Evolutionary conservation across 1,140 invertebrate genomes (phyloP).

Genomic region (Aphelinus certus): DNA sequence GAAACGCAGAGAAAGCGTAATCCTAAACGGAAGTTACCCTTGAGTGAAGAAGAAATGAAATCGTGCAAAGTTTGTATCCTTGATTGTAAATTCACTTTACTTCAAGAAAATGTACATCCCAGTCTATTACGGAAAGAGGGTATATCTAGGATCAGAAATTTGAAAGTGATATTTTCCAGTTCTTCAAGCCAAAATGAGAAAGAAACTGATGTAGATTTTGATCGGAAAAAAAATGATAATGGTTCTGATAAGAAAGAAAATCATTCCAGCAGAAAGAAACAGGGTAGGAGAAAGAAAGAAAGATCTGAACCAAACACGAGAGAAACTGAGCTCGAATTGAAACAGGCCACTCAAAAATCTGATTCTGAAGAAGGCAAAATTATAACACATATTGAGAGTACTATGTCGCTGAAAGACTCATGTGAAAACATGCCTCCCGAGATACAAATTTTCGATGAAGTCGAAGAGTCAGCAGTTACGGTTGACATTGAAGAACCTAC

Average conservation of each 20-base stretch:
- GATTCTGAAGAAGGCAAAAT: too few relatives aligned
- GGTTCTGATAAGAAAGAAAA: too few relatives aligned
- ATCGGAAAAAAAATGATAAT: neutral
- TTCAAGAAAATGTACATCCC: slow-evolving; percentile 42
- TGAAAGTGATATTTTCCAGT: neutral
- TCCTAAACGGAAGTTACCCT: slow-evolving; percentile 33
- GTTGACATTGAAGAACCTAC: slow-evolving; percentile 30
- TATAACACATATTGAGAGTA: too few relatives aligned
- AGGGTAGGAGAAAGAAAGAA: too few relatives aligned
- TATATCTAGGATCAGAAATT: slow-evolving; percentile 45
- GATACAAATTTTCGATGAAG: neutral
- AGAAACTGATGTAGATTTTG: neutral
- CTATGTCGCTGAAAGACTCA: too few relatives aligned
- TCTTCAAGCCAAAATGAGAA: neutral
- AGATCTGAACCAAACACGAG: too few relatives aligned
- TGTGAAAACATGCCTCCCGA: too few relatives aligned
- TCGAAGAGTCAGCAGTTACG: slow-evolving; percentile 28
- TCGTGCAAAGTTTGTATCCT: slow-evolving; percentile 53
- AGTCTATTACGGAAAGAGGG: slow-evolving; percentile 45
- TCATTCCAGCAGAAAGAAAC: too few relatives aligned
- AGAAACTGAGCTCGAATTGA: too few relatives aligned
- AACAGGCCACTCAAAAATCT: too few relatives aligned
- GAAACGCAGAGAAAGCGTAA: slow-evolving; percentile 28
- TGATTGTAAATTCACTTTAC: slow-evolving; percentile 53
- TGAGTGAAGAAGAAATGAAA: slow-evolving; percentile 44